A percentile compares a stretch with the other conserved stretches of the same genome.
phyloP scores from a whole-genome alignment of 2,113 vertebrate genomes.

The Saccopteryx leptura region DNA sequence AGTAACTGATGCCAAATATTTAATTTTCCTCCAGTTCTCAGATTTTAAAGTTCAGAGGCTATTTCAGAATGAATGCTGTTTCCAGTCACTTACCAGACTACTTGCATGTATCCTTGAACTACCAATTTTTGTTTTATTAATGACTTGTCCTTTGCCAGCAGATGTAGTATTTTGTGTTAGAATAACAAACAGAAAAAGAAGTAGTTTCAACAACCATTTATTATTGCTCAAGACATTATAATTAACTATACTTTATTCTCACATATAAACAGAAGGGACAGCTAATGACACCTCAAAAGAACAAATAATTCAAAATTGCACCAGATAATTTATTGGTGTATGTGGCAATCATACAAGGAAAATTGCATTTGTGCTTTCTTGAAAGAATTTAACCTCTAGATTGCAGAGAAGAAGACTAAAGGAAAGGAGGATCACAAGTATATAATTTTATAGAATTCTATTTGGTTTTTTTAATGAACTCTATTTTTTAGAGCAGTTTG shows the following conservation, averaged over 20 bases:
- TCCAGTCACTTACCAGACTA: neutral
- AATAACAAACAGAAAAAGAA: conserved; percentile 72
- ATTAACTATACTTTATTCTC: conserved; percentile 66
- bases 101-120: neutral
- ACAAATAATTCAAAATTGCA: conserved; percentile 48
- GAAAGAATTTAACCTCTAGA: neutral
- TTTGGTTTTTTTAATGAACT: neutral
- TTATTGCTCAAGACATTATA: conserved; percentile 66
- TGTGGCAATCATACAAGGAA: neutral
- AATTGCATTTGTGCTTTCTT: neutral
- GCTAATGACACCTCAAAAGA: conserved; percentile 51
- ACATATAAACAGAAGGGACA: conserved; percentile 61
- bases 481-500: neutral
- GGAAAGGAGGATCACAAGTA: neutral
- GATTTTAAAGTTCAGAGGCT: conserved; percentile 17
- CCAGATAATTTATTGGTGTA: conserved; percentile 44
- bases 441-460: neutral
- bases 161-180: conserved; percentile 65
- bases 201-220: conserved; percentile 59
- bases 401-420: neutral
- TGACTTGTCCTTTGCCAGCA: conserved; percentile 55
- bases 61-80: conserved; percentile 27
- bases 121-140: conserved; percentile 56
- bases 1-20: conserved; percentile 16
- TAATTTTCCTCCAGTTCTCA: neutral